phyloP scores from a whole-genome alignment of 1,140 invertebrate genomes.

The Bradysia coprophila region DNA sequence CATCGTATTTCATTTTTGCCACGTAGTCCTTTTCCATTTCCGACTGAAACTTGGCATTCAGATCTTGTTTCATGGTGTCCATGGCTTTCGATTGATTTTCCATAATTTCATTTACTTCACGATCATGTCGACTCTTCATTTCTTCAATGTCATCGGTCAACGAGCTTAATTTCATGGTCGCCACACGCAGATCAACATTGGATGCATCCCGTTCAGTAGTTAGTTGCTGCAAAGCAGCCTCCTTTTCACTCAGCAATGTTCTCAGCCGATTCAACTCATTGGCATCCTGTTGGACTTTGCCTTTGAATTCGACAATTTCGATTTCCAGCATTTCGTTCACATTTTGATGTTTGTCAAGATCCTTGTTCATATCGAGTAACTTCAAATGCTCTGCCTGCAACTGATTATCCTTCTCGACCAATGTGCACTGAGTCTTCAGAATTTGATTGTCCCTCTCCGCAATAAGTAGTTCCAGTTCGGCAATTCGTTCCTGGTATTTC shows the following conservation, averaged over 20 bases:
- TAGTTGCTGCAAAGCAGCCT: conserved; percentile 6
- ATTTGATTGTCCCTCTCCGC: conserved; percentile 25
- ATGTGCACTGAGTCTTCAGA: conserved; percentile 20
- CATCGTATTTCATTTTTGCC: conserved; percentile 9
- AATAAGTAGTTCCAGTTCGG: conserved; percentile 27
- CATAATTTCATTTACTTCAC: conserved; percentile 8
- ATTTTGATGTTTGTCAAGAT: conserved; percentile 10
- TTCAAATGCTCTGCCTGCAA: conserved; percentile 27
- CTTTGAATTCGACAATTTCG: conserved; percentile 14
- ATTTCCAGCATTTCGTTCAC: conserved; percentile 17
- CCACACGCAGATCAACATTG: conserved; percentile 14
- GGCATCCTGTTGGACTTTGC: conserved; percentile 9
- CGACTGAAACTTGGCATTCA: conserved; percentile 10
- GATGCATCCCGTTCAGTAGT: conserved; percentile 17
- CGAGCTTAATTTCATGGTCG: conserved; percentile 19
- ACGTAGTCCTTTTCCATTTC: conserved; percentile 6
- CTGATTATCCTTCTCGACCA: conserved; percentile 20
- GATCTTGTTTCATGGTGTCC: conserved; percentile 9
- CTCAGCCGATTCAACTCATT: conserved; percentile 10
- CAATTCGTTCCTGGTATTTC: conserved; percentile 27
- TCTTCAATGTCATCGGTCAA: conserved; percentile 15
- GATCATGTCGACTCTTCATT: conserved; percentile 12
- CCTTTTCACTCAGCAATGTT: conserved; percentile 8
- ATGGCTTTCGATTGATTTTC: conserved; percentile 13
- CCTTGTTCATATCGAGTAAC: conserved; percentile 17